Evolutionary conservation across 2,888 invertebrate species (phyloP).

Genomic region (Archaeoteleia sp.): DNA sequence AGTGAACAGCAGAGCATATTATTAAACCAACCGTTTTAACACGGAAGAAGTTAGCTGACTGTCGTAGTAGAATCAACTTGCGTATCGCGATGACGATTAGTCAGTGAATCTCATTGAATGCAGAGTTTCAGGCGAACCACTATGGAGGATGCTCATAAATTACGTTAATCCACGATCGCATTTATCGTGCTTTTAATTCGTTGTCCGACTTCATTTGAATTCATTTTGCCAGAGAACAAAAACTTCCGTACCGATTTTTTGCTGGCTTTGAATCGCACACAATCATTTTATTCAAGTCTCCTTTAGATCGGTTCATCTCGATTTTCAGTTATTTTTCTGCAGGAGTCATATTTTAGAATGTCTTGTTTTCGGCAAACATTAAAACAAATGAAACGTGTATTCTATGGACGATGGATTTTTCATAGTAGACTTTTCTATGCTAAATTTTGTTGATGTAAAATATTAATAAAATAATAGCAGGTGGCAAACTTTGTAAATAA

Average conservation of each 20-base stretch:
- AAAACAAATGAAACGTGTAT: constrained; percentile 5
- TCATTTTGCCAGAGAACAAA: constrained; percentile 34
- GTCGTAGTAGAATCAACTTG: constrained; percentile 34
- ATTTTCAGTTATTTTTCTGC: constrained; percentile 24
- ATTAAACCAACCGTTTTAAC: constrained; percentile 21
- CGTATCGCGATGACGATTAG: constrained; percentile 36
- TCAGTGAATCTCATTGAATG: constrained; percentile 40
- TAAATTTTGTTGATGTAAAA: too few relatives aligned
- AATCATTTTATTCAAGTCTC: constrained; percentile 24
- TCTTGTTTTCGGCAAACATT: constrained; percentile 20
- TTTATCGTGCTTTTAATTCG: constrained; percentile 49
- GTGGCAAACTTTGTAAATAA: too few relatives aligned
- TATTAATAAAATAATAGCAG: too few relatives aligned
- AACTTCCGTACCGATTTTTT: constrained; percentile 26
- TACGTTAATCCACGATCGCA: constrained; percentile 46
- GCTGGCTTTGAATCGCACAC: constrained; percentile 5
- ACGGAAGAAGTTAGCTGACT: constrained; percentile 33
- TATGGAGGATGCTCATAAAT: constrained; percentile 43
- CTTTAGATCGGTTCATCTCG: constrained; percentile 35
- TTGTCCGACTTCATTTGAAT: constrained; percentile 45
- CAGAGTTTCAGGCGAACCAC: constrained; percentile 38
- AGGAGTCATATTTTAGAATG: constrained; percentile 16
- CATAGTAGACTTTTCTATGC: too few relatives aligned
- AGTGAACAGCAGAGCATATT: too few relatives aligned
- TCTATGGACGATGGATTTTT: too few relatives aligned